Evolutionary conservation across 1,140 invertebrate genomes (phyloP), one percentile per base, ranked within the genome.

Genomic region (Macrobrachium nipponense): DNA sequence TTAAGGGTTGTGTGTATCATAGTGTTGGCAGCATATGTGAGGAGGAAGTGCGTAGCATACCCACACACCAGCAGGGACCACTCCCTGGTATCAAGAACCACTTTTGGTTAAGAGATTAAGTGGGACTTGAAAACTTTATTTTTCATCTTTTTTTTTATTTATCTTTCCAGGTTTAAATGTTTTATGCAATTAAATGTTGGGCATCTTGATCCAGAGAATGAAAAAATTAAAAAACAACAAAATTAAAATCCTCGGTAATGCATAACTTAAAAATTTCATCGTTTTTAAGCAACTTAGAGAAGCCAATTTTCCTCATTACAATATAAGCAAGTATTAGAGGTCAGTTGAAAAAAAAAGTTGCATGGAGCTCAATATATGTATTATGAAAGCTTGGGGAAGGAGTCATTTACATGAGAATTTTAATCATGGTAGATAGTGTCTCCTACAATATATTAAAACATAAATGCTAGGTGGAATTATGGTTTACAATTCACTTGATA

Each of bases 311-410:
- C n/a, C 58, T 61, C 61, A 61, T 77, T 14, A 66, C 75, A 36
- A 61, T 17, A 60, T 76, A 44, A 44, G 27, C 61, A 64, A 61
- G 72, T 83, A 76, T 77, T 66, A 51, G 23, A 73, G 72, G 51
- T 60, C 44, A 76, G 73, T 80, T 86, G 12, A 51, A n/a, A n/a
- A n/a, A n/a, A 78, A 23, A 86, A 85, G 84, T 86, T 86, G 75
- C 75, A 86, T 80, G 68, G 80, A 86, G 84, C 84, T 86, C 58
- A 86, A 86, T 86, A 80, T 86, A n/a, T n/a, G n/a, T n/a, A 86
- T 86, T 86, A 86, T 80, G 77, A 80, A 86, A 86, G 84, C 84
- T 79, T 68, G 84, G 51, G 51, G 51, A 51, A 7, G 84, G 80
- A 86, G 77, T 86, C 73, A 27, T 86, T 86, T 86, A 86, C 77